Conservation (phyloP, 2,797 vertebrate species). For the Dicrostonyx torquatus region DNA sequence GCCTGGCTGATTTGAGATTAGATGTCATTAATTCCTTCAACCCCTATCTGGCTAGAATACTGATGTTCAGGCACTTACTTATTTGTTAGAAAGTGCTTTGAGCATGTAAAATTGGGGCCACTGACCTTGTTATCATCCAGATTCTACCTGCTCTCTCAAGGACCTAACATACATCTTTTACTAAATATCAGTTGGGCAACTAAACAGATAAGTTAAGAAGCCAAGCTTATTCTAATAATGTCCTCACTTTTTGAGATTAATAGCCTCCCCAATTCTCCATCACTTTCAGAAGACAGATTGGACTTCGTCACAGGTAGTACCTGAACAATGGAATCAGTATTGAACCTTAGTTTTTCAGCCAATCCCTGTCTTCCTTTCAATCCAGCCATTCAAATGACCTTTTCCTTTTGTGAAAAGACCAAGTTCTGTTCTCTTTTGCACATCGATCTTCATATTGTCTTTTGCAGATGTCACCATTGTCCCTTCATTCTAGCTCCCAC, state of each 20-base stretch:
- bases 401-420: neutral
- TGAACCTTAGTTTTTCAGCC: neutral
- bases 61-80: neutral
- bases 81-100: neutral
- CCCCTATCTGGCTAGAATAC: neutral
- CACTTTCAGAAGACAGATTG: constrained; percentile 2
- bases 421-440: neutral
- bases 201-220: neutral
- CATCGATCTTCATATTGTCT: neutral
- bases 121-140: neutral
- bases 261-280: neutral
- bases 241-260: neutral
- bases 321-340: neutral
- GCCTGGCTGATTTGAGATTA: neutral
- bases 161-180: neutral
- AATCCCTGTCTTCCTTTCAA: neutral
- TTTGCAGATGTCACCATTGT: neutral
- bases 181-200: constrained; percentile 44
- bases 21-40: neutral
- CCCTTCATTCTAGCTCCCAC: neutral
- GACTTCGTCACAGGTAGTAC: neutral
- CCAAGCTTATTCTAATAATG: neutral
- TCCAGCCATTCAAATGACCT: neutral
- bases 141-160: constrained; percentile 31
- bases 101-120: constrained; percentile 11